Percentiles rank a stretch among this genome's conserved stretches.
Evolutionary conservation across 2,888 invertebrate genomes (phyloP).

Genomic region (Caenorhabditis sp.): DNA sequence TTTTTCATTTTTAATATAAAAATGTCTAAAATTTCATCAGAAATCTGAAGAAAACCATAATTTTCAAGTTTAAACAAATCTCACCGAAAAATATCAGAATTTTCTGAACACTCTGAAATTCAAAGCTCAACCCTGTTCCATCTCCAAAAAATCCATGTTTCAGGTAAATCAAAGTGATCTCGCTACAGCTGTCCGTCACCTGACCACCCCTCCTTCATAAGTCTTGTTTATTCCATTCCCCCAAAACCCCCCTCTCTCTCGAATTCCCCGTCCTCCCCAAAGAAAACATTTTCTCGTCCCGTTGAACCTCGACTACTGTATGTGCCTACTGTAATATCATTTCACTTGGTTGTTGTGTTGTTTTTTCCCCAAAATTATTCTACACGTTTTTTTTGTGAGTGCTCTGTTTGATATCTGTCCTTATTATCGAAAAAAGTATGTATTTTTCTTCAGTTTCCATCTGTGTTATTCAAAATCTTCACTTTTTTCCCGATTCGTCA

Average conservation of each 20-base stretch:
- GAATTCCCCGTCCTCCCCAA: neutral
- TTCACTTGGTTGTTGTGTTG: no score
- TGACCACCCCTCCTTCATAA: constrained; percentile 42
- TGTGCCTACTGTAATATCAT: neutral
- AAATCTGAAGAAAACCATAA: no score
- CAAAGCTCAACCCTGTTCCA: no score
- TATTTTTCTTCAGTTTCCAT: constrained; percentile 8
- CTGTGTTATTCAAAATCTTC: constrained; percentile 14
- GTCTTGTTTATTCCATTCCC: neutral
- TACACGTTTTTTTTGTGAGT: no score
- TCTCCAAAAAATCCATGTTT: no score
- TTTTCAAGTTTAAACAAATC: no score
- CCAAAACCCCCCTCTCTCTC: neutral
- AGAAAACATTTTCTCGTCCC: neutral
- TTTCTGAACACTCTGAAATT: no score
- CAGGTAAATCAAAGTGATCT: constrained; percentile 39
- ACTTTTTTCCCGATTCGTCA: constrained; percentile 15
- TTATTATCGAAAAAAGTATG: constrained; percentile 5
- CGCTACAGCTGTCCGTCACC: constrained; percentile 33
- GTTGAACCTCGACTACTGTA: constrained; percentile 2
- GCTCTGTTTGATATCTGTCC: neutral
- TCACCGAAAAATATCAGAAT: no score
- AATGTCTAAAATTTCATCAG: no score
- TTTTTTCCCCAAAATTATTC: constrained; percentile 7
- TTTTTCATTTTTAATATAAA: no score